Conservation (phyloP, 2,113 vertebrate genomes). For the Pogonocichla stellata region DNA sequence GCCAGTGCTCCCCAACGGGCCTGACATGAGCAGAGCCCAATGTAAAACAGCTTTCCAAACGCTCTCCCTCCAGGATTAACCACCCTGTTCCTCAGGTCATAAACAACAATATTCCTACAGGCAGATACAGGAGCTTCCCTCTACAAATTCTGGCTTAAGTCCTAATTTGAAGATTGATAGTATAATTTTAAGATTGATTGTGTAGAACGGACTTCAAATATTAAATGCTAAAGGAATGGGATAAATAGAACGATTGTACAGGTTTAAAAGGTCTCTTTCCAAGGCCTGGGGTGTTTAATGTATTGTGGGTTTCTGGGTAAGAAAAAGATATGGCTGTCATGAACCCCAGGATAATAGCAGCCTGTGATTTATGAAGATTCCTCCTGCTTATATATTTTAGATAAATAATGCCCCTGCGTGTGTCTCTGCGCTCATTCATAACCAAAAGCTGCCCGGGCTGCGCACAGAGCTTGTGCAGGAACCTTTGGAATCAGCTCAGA, state of each 20-base stretch:
- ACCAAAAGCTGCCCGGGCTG: conserved; percentile 49
- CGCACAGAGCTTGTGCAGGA: not conserved
- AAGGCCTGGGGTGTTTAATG: conserved; percentile 38
- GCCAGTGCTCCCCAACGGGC: not conserved
- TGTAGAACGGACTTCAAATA: conserved; percentile 12
- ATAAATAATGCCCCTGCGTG: conserved; percentile 57
- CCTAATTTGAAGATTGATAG: conserved; percentile 36
- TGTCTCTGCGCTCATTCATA: conserved; percentile 61
- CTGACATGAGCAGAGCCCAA: rapidly evolving
- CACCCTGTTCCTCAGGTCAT: not conserved
- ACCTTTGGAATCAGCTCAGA: conserved; percentile 33
- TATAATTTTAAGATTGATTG: conserved; percentile 45
- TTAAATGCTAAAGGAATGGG: conserved; percentile 33
- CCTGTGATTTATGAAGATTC: conserved; percentile 64
- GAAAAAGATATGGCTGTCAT: conserved; percentile 42
- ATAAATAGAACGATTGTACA: conserved; percentile 34
- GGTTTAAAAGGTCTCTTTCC: conserved; percentile 35
- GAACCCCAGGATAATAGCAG: conserved; percentile 45
- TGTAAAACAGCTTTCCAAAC: not conserved
- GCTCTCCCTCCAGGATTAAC: not conserved
- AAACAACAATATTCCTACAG: not conserved
- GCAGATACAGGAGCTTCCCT: not conserved
- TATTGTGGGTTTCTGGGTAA: conserved; percentile 14
- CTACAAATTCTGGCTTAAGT: conserved; percentile 17
- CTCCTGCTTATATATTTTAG: conserved; percentile 68